A percentile compares a stretch with the other conserved stretches of the same genome.
phyloP scores from a whole-genome alignment of 2,888 invertebrate species.

The Drosophila seclusa region DNA sequence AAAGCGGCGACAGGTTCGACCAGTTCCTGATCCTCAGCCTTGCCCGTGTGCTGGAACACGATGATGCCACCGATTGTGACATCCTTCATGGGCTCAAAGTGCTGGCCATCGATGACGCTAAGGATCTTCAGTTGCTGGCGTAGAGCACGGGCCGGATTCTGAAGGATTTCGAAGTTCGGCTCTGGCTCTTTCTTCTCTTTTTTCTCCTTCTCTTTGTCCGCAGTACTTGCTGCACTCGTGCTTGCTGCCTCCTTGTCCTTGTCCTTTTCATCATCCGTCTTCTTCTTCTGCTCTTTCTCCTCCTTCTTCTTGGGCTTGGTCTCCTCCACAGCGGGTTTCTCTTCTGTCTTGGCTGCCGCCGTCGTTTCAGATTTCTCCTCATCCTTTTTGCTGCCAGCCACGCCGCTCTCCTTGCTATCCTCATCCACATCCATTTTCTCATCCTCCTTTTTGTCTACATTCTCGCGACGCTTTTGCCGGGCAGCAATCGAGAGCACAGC shows the following conservation, averaged over 20 bases:
- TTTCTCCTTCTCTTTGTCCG: conserved; percentile 82
- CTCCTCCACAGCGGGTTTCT: conserved; percentile 61
- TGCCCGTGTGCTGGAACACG: conserved; percentile 94
- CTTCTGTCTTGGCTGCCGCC: conserved; percentile 77
- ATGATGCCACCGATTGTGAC: conserved; percentile 98
- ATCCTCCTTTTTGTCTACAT: conserved; percentile 87
- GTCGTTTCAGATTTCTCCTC: conserved; percentile 68
- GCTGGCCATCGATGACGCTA: conserved; percentile 91
- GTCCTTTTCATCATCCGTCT: conserved; percentile 67
- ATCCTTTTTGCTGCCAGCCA: conserved; percentile 86
- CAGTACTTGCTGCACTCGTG: conserved; percentile 79
- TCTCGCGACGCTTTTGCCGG: conserved; percentile 94
- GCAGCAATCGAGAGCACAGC: conserved; percentile 99
- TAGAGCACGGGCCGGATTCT: conserved; percentile 97
- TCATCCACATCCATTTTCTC: conserved; percentile 96
- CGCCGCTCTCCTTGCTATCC: conserved; percentile 84
- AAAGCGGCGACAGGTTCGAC: conserved; percentile 97
- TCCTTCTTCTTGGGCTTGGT: conserved; percentile 74
- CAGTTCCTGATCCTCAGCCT: conserved; percentile 91
- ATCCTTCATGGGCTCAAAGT: conserved; percentile 95
- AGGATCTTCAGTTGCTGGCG: conserved; percentile 94
- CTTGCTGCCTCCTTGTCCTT: conserved; percentile 68
- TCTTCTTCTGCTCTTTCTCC: conserved; percentile 64
- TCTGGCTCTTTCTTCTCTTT: conserved; percentile 93
- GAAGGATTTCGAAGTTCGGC: conserved; percentile 94